Conservation (phyloP, 2,797 vertebrate genomes). For the Sylvia borin region DNA sequence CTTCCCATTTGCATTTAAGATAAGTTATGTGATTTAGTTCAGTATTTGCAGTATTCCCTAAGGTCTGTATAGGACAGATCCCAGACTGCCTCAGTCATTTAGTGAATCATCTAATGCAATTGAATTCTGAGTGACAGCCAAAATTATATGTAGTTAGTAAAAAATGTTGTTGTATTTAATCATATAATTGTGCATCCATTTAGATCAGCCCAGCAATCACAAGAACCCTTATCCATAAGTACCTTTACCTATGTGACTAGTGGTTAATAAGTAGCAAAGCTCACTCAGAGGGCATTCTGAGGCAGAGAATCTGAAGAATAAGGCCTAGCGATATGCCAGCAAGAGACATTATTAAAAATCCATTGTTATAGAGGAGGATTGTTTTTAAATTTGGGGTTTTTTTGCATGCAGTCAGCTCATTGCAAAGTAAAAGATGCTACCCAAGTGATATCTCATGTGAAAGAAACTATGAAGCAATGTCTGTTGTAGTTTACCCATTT, state of each 20-base stretch:
- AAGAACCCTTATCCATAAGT: conserved; percentile 45
- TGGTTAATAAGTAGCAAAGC: neutral
- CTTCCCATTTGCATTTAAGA: neutral
- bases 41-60: conserved; percentile 13
- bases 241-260: conserved; percentile 22
- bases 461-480: neutral
- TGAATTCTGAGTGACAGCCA: conserved; percentile 52
- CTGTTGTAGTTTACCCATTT: neutral
- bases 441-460: neutral
- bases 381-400: neutral
- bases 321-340: neutral
- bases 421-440: neutral
- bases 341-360: neutral
- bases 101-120: conserved; percentile 52
- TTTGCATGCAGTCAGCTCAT: neutral
- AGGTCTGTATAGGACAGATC: conserved; percentile 7
- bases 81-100: conserved; percentile 17
- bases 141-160: conserved; percentile 54
- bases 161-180: conserved; percentile 56
- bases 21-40: neutral
- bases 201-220: conserved; percentile 42
- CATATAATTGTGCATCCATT: conserved; percentile 61
- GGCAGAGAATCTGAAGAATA: neutral
- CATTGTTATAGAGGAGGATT: neutral
- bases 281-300: neutral